phyloP scores from a whole-genome alignment of 2,113 vertebrate genomes.

The Pluvianellus socialis region DNA sequence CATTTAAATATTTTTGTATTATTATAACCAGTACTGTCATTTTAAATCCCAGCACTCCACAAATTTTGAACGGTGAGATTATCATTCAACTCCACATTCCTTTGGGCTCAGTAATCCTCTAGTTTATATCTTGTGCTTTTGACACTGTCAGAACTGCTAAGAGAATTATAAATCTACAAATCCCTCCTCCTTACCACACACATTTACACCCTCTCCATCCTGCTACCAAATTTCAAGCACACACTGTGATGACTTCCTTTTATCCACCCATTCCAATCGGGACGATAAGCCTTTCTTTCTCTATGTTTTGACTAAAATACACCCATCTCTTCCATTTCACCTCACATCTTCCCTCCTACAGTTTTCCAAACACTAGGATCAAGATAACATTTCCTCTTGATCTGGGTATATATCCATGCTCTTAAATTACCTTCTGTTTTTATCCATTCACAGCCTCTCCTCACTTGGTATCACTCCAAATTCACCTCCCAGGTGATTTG shows the following conservation, averaged over 20 bases:
- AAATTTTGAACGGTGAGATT: neutral
- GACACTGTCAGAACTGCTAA: neutral
- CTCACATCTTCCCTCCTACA: conserved; percentile 6
- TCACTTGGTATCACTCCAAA: neutral
- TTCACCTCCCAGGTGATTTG: neutral
- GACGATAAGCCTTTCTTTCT: neutral
- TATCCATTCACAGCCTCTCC: neutral
- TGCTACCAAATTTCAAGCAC: neutral
- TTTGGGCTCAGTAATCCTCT: neutral
- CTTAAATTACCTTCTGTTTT: conserved; percentile 11
- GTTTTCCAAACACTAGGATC: neutral
- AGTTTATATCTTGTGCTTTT: neutral
- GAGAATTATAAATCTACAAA: neutral
- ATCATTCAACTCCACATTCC: rapidly evolving
- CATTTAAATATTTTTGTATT: neutral
- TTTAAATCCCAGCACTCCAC: neutral
- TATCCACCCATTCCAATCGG: neutral
- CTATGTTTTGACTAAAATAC: neutral
- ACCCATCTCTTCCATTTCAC: neutral
- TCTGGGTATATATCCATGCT: neutral
- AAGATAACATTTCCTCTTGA: conserved; percentile 27
- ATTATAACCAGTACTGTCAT: neutral
- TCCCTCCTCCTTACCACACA: neutral
- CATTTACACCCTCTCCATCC: neutral
- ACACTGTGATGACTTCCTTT: neutral